phyloP scores from a whole-genome alignment of 1,140 invertebrate species.

The Thaumatotibia leucotreta region DNA sequence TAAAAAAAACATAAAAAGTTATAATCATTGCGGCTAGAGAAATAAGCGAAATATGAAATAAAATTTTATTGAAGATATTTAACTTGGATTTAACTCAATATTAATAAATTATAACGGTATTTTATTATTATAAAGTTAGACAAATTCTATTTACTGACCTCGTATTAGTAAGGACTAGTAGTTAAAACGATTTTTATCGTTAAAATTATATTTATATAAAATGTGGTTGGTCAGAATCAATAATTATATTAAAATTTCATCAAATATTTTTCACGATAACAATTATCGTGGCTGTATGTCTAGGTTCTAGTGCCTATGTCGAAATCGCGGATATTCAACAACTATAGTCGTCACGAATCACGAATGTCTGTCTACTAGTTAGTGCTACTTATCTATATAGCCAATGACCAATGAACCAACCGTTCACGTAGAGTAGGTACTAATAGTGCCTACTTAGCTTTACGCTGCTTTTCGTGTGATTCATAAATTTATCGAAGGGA shows the following conservation, averaged over 20 bases:
- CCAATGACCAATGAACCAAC: slow-evolving; percentile 11
- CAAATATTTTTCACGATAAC: neutral
- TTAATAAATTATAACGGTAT: no score
- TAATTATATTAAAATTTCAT: no score
- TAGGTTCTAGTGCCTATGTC: neutral
- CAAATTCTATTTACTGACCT: no score
- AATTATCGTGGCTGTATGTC: neutral
- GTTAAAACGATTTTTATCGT: no score
- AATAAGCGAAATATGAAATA: neutral
- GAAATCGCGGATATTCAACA: neutral
- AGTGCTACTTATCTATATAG: neutral
- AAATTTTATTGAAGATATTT: no score
- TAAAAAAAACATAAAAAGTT: slow-evolving; percentile 5
- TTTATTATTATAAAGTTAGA: no score
- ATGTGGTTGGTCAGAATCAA: no score
- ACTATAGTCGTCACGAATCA: neutral
- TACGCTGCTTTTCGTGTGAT: slow-evolving; percentile 58
- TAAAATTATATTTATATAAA: no score
- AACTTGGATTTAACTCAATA: no score
- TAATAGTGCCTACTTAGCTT: slow-evolving; percentile 1
- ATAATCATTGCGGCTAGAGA: neutral
- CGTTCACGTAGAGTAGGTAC: neutral
- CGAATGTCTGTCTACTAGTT: no score
- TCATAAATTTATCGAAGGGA: slow-evolving; percentile 50
- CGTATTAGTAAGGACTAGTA: no score